Conservation (phyloP, 2,797 vertebrate genomes). For the Mus caroli region DNA sequence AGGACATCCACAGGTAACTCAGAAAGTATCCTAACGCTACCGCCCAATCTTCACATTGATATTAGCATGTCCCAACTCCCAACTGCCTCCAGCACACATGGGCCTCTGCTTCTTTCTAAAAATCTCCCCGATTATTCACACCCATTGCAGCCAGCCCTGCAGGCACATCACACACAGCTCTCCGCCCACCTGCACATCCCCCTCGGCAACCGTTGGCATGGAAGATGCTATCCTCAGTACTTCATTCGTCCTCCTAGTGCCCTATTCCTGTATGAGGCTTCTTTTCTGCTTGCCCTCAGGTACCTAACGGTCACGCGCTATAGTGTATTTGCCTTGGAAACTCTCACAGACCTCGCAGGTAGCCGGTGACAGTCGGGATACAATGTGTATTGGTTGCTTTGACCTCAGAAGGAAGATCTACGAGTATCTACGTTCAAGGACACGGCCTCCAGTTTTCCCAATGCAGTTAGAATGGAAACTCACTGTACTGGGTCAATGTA, state of each 20-base stretch:
- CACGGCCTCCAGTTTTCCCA: not conserved
- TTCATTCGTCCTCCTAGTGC: not conserved
- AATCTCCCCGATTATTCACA: not conserved
- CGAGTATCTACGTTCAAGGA: not conserved
- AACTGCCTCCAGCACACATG: not conserved
- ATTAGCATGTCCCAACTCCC: not conserved
- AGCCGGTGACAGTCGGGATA: not conserved
- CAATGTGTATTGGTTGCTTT: rapidly evolving
- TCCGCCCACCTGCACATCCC: not conserved
- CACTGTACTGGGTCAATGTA: not conserved
- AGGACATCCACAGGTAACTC: not conserved
- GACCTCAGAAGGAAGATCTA: not conserved
- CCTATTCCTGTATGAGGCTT: not conserved
- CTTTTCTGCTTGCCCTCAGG: not conserved
- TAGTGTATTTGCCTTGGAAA: too few relatives aligned
- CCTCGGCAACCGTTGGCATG: not conserved
- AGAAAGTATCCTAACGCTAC: not conserved
- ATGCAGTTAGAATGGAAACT: not conserved
- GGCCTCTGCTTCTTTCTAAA: not conserved
- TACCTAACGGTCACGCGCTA: not conserved
- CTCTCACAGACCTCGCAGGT: not conserved
- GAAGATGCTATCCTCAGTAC: not conserved
- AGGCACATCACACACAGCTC: not conserved
- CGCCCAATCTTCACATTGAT: not conserved
- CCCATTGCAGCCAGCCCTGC: not conserved